Conservation (phyloP, 2,888 invertebrate species). For the Phlogophora meticulosa region DNA sequence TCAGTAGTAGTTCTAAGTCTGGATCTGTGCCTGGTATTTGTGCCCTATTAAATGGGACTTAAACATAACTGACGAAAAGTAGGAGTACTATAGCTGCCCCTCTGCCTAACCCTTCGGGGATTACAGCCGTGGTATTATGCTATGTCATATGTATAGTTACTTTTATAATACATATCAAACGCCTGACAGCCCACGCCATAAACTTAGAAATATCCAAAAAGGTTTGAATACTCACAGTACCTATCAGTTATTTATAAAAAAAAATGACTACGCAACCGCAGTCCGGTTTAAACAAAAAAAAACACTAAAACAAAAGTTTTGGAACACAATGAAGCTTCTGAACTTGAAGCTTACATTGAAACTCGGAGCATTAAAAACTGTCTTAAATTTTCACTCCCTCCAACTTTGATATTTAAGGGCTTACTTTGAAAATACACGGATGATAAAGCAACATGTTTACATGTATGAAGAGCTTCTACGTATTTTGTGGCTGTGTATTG, state of each 20-base stretch:
- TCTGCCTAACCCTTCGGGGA: no score
- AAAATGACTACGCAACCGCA: conserved; percentile 14
- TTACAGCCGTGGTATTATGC: no score
- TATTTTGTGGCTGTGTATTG: background rate
- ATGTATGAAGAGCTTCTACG: background rate
- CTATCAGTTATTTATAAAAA: conserved; percentile 17
- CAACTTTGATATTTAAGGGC: conserved; percentile 51
- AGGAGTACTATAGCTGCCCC: no score
- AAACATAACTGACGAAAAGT: no score
- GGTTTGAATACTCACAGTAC: no score
- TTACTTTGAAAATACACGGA: conserved; percentile 29
- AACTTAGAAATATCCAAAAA: no score
- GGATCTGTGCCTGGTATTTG: no score
- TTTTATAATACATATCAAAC: no score
- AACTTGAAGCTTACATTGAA: conserved; percentile 20
- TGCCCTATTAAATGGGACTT: no score
- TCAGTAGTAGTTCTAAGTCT: no score
- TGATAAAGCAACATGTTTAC: conserved; percentile 20
- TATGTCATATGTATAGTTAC: no score
- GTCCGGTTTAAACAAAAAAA: conserved; percentile 16
- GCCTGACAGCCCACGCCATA: no score
- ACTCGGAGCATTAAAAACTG: conserved; percentile 55
- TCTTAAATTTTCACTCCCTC: conserved; percentile 25
- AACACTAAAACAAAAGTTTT: conserved; percentile 50
- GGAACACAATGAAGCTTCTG: conserved; percentile 23